These are phyloP conservation scores for Apis dorsata DNA, from an alignment of 1,140 invertebrate species.

Conservation along the genomic window DNA sequence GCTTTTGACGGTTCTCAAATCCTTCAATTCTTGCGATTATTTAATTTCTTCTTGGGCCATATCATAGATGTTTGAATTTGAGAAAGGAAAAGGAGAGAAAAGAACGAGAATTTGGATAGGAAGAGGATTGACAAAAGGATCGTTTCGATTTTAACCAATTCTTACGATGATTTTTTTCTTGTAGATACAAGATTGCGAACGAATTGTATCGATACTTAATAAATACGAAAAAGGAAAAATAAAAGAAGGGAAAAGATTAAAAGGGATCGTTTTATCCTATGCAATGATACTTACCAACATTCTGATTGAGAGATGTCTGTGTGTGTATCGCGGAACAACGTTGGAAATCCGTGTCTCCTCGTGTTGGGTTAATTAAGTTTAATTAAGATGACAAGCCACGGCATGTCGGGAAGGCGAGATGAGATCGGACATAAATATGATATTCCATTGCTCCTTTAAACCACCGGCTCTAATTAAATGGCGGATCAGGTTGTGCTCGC, in stretches of 20 bases:
- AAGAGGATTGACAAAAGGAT: no score
- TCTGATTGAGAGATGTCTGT: slow-evolving; percentile 1
- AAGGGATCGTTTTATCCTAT: background rate
- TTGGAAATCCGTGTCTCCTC: slow-evolving; percentile 23
- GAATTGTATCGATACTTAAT: background rate
- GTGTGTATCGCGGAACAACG: background rate
- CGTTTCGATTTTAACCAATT: no score
- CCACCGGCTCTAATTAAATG: slow-evolving; percentile 39
- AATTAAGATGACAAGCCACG: slow-evolving; percentile 42
- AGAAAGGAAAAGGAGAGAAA: no score
- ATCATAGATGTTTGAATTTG: no score
- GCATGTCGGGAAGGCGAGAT: slow-evolving; percentile 31
- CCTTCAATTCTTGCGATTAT: no score
- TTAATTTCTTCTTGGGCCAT: no score
- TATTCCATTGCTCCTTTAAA: slow-evolving; percentile 53
- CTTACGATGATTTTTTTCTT: no score
- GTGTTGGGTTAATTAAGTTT: slow-evolving; percentile 57
- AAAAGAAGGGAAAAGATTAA: background rate
- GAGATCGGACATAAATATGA: slow-evolving; percentile 53
- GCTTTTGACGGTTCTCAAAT: no score
- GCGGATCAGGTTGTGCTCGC: slow-evolving; percentile 38
- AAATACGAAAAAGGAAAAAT: background rate
- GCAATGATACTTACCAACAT: background rate
- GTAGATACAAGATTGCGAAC: background rate
- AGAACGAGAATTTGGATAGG: no score